Conservation (phyloP, 2,888 invertebrate genomes). For the Pandemis heparana region DNA sequence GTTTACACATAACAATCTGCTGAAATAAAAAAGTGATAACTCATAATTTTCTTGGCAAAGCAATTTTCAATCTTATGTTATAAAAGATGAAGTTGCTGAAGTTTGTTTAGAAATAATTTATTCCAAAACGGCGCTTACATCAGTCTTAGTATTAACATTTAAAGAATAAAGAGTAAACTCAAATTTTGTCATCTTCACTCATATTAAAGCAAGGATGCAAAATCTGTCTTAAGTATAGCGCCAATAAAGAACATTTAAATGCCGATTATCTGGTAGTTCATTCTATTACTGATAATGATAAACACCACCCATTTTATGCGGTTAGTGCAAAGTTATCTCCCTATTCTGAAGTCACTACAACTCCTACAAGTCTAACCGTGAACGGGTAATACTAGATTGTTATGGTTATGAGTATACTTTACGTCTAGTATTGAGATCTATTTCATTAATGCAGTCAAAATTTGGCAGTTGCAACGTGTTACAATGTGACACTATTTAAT, state of each 20-base stretch:
- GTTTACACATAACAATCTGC: not conserved
- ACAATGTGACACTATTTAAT: constrained; percentile 24
- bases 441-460: constrained; percentile 34
- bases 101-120: not conserved
- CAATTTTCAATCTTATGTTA: not conserved
- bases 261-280: too few relatives aligned
- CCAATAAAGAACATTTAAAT: too few relatives aligned
- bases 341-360: not conserved
- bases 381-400: constrained; percentile 18
- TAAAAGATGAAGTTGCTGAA: constrained; percentile 4
- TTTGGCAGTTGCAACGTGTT: constrained; percentile 22
- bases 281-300: too few relatives aligned
- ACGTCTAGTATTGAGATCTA: constrained; percentile 40
- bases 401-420: constrained; percentile 34
- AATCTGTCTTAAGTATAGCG: too few relatives aligned
- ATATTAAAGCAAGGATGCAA: too few relatives aligned
- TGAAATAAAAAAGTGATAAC: not conserved
- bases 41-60: not conserved
- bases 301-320: not conserved
- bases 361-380: not conserved
- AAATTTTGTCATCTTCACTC: too few relatives aligned
- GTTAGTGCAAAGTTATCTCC: not conserved
- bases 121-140: not conserved
- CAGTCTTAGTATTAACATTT: not conserved
- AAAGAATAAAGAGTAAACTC: not conserved